phyloP scores from a whole-genome alignment of 2,888 invertebrate species.

The Linnaemya vulpina region DNA sequence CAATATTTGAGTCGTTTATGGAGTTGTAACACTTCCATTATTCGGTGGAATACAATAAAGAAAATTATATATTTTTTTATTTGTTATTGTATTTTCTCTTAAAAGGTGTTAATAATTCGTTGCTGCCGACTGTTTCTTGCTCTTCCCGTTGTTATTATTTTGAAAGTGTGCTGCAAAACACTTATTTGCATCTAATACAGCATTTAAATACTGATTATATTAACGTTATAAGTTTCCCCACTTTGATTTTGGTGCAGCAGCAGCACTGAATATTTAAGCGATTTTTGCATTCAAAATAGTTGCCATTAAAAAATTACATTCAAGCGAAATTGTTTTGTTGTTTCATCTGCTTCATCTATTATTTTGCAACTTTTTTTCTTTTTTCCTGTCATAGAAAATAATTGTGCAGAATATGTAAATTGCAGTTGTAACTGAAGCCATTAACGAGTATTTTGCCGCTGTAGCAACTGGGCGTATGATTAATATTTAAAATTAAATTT shows the following conservation, averaged over 20 bases:
- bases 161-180: slow-evolving; percentile 16
- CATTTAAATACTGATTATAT: slow-evolving; percentile 53
- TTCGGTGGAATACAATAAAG: background rate
- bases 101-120: background rate
- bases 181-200: slow-evolving; percentile 64
- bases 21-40: no score
- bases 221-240: slow-evolving; percentile 18
- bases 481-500: background rate
- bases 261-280: slow-evolving; percentile 23
- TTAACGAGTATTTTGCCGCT: background rate
- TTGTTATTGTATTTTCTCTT: background rate
- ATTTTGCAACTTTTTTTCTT: background rate
- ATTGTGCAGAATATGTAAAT: slow-evolving; percentile 3
- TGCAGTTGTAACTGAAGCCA: background rate
- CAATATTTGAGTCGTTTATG: background rate
- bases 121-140: background rate
- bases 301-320: slow-evolving; percentile 41
- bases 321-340: background rate
- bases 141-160: background rate
- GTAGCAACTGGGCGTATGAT: slow-evolving; percentile 1
- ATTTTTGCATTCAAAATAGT: slow-evolving; percentile 46
- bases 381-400: background rate
- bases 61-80: background rate
- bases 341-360: background rate
- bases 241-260: background rate